Base-by-base conservation (phyloP, 2,797 vertebrate species). In the Psittacula echo region DNA sequence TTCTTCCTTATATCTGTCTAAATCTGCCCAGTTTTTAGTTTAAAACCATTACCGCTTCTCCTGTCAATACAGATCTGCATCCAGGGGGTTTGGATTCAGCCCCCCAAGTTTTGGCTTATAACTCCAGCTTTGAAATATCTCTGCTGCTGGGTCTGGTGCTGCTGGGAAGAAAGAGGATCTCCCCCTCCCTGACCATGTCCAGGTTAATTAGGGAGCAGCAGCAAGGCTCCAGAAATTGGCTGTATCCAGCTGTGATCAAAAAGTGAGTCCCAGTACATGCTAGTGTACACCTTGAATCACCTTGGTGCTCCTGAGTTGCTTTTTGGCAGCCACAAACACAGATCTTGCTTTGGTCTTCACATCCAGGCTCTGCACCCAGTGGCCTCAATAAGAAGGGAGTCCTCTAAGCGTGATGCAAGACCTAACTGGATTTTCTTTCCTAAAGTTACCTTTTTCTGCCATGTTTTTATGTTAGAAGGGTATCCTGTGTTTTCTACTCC, bases 211-310 rank as follows among this genome's bases (percentile, higher is more conserved):
- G 60, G 23, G 34, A 87, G 77, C 1, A 7, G 47, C 51, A 78
- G 32, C 0, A 0, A 91, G 53, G 39, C 37, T 68, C 23, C 32
- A 53, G 68, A 47, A 85, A 23, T 23, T 0, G 1, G 5, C 9
- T 64, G 5, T 65, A 71, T 71, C n/a, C n/a, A 81, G 9, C 12
- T 3, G 1, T 27, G 47, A 92, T 75, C 60, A 88, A 75, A 94
- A 51, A 16, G 5, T 24, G n/a, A 34, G 17, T 78, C 26, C 47
- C 3, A 3, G 44, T 78, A 27, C 0, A 0, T 0, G 2, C 51
- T 79, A 45, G 22, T 34, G 10, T 58, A 58, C n/a, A 16, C n/a
- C 56, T 34, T 34, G n/a, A 58, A 58, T 58, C 56, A 58, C 56
- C 22, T 34, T 44, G 10, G 24, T 32, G 13, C 27, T 74, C 32